Conservation (phyloP, 2,797 vertebrate species). For the Oreonectes daqikongensis region DNA sequence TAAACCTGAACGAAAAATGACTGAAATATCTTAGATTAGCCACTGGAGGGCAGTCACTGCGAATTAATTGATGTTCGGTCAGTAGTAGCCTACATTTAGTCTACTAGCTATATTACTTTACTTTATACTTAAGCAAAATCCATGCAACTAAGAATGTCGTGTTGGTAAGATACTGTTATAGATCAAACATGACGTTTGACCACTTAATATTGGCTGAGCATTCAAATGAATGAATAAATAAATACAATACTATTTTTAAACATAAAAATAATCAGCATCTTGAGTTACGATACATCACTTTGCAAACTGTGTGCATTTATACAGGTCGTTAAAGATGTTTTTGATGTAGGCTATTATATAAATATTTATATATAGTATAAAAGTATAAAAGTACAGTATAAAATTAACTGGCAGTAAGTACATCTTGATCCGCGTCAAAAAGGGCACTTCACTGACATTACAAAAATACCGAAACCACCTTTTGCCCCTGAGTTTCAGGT, state of each 20-base stretch:
- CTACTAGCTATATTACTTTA: too few species aligned
- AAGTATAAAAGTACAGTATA: too few species aligned
- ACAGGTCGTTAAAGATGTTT: too few species aligned
- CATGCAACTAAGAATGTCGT: neutral
- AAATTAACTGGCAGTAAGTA: neutral
- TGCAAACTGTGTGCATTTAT: too few species aligned
- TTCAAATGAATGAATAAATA: too few species aligned
- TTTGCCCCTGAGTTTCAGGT: conserved; percentile 73
- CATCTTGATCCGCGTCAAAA: neutral
- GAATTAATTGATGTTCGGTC: neutral
- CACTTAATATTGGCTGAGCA: neutral
- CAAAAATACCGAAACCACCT: conserved; percentile 69
- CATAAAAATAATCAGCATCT: neutral
- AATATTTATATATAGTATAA: too few species aligned
- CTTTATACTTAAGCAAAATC: neutral
- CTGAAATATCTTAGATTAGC: neutral
- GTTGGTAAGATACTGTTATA: neutral
- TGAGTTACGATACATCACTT: neutral
- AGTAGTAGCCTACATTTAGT: too few species aligned
- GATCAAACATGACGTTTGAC: neutral
- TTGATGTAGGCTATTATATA: too few species aligned
- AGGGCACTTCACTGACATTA: neutral
- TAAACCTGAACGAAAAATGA: neutral
- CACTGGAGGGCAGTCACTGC: conserved; percentile 20
- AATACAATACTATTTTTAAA: neutral